Percentiles rank a stretch among this genome's conserved stretches.
Conservation (phyloP, 2,113 vertebrate species). For the Oncorhynchus clarkii region DNA sequence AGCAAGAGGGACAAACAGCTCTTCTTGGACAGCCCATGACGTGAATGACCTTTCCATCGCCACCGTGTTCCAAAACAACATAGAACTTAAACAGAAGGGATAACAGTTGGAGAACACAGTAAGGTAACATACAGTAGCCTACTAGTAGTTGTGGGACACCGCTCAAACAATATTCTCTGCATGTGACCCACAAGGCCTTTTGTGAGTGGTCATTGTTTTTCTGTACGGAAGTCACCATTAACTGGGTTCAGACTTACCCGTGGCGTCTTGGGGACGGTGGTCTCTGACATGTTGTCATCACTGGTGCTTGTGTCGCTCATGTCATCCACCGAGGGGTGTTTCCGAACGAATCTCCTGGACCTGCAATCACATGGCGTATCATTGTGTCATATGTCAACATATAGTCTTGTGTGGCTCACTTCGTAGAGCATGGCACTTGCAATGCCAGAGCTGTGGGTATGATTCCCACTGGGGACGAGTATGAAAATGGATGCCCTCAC, state of each 20-base stretch:
- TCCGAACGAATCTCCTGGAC: constrained; percentile 56
- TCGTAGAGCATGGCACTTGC: too few relatives aligned
- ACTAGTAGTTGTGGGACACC: background rate
- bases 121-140: background rate
- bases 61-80: constrained; percentile 63
- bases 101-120: background rate
- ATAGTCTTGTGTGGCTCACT: too few relatives aligned
- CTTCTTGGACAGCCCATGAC: constrained; percentile 55
- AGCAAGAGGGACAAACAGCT: constrained; percentile 59
- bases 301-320: constrained; percentile 59
- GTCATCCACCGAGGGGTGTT: constrained; percentile 66
- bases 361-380: constrained; percentile 37
- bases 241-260: constrained; percentile 67
- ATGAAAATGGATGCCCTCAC: too few relatives aligned
- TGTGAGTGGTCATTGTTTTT: too few relatives aligned
- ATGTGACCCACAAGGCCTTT: background rate
- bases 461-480: too few relatives aligned
- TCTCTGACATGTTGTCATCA: constrained; percentile 55
- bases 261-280: constrained; percentile 58
- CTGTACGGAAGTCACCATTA: background rate
- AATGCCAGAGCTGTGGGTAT: too few relatives aligned
- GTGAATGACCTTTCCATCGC: constrained; percentile 39
- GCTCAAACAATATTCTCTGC: background rate
- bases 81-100: constrained; percentile 65
- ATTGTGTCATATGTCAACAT: background rate